Percentiles rank a stretch among this genome's conserved stretches.
Conservation (phyloP, 2,888 invertebrate genomes). For the Empis stercorea region DNA sequence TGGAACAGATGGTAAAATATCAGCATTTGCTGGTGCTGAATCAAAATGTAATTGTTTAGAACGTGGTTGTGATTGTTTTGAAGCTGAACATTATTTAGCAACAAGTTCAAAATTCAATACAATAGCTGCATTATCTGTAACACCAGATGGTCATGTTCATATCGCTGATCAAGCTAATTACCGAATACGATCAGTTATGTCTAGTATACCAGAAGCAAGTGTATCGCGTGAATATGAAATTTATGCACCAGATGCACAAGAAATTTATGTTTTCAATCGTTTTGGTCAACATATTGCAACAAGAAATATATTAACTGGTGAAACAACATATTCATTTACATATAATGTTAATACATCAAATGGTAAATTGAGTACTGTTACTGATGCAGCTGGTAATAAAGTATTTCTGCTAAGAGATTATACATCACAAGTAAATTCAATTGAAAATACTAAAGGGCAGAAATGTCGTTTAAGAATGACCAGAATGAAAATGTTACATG, state of each 20-base stretch:
- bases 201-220: conserved; percentile 77
- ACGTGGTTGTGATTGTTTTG: conserved; percentile 83
- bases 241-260: conserved; percentile 88
- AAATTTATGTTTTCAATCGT: conserved; percentile 83
- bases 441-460: conserved; percentile 86
- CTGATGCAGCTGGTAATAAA: conserved; percentile 84
- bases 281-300: conserved; percentile 93
- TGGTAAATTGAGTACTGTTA: conserved; percentile 85
- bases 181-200: conserved; percentile 75
- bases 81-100: conserved; percentile 81
- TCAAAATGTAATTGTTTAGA: conserved; percentile 89
- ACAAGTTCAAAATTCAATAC: conserved; percentile 90
- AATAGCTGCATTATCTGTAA: conserved; percentile 82
- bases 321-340: conserved; percentile 83
- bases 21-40: conserved; percentile 87
- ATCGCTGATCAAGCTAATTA: conserved; percentile 92
- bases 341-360: conserved; percentile 96
- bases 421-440: conserved; percentile 80
- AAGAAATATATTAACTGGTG: conserved; percentile 87
- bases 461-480: conserved; percentile 86
- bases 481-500: conserved; percentile 81
- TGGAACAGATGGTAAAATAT: conserved; percentile 85
- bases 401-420: conserved; percentile 72
- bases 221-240: conserved; percentile 82
- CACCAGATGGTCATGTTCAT: conserved; percentile 87